phyloP scores from a whole-genome alignment of 2,113 vertebrate genomes.

The Indicator indicator region DNA sequence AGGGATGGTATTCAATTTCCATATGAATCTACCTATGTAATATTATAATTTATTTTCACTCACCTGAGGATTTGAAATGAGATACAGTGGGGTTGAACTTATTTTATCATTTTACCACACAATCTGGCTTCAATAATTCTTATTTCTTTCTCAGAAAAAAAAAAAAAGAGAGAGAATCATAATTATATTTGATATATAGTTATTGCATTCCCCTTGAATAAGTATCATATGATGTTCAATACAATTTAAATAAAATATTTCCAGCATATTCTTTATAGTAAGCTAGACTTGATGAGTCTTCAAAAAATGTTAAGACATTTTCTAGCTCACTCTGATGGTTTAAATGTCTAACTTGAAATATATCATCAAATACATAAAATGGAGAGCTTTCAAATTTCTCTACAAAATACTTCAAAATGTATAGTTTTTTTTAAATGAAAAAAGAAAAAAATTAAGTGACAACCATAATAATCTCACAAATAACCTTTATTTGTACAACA shows the following conservation, averaged over 20 bases:
- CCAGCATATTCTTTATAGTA: neutral
- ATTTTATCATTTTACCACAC: neutral
- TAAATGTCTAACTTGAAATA: neutral
- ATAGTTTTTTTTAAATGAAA: neutral
- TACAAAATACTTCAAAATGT: neutral
- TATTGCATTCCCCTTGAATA: neutral
- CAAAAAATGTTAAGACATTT: neutral
- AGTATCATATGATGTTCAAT: neutral
- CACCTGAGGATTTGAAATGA: neutral
- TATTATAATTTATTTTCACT: neutral
- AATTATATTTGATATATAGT: neutral
- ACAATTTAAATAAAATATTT: neutral
- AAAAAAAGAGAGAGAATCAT: neutral
- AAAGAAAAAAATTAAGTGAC: neutral
- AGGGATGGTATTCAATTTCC: neutral
- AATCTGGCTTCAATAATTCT: neutral
- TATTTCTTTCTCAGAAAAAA: neutral
- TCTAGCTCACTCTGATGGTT: neutral
- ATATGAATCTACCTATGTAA: neutral
- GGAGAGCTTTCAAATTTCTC: fast-evolving
- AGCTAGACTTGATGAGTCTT: neutral
- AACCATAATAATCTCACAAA: neutral
- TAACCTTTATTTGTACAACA: neutral
- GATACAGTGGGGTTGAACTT: neutral
- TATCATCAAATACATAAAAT: neutral